Base-by-base conservation (phyloP, 2,113 vertebrate species). In the Dasyprocta punctata region DNA sequence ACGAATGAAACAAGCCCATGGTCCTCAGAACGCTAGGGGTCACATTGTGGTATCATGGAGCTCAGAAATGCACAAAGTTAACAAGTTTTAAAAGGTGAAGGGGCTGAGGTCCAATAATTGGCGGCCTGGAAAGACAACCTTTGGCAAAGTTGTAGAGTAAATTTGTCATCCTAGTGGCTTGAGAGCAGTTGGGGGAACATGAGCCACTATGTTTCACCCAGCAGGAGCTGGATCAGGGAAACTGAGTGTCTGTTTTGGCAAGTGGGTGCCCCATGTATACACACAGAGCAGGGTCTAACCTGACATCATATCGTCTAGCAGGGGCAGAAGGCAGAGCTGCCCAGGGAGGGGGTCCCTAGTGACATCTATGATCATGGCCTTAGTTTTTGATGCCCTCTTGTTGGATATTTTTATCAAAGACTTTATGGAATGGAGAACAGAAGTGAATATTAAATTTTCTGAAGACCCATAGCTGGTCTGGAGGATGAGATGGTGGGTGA, bases 101-200 rank as follows among this genome's bases (percentile, higher is more conserved):
- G 44, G 7, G 10, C 13, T 63, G 22, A n/a, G 80, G n/a, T 67
- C 63, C 52, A 49, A 73, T 80, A 26, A n/a, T 6, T n/a, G 61
- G 81, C 71, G 63, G 81, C 3, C 6, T 49, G 19, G 44, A 26
- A 63, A 77, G 52, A 90, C 41, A 82, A 65, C 0, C 6, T 94
- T 91, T 61, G 71, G 33, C 54, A 80, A 94, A 58, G 28, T 81
- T 92, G 84, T 93, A 86, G 71, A 90, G 91, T 49, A 63, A 54
- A 88, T 56, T 81, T 84, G 10, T 95, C 56, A 67, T 67, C 19
- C 30, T 41, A 19, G 80, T 92, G 60, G 47, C 28, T 90, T 47
- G 17, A n/a, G 28, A 87, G 6, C 30, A 26, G n/a, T 54, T 86
- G 17, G 16, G 24, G 20, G 10, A 38, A 93, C 44, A 60, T 44